These are phyloP conservation scores for Flabesymbios commensalis DNA, from an alignment of 2,888 invertebrate species.

Conservation along the genomic window DNA sequence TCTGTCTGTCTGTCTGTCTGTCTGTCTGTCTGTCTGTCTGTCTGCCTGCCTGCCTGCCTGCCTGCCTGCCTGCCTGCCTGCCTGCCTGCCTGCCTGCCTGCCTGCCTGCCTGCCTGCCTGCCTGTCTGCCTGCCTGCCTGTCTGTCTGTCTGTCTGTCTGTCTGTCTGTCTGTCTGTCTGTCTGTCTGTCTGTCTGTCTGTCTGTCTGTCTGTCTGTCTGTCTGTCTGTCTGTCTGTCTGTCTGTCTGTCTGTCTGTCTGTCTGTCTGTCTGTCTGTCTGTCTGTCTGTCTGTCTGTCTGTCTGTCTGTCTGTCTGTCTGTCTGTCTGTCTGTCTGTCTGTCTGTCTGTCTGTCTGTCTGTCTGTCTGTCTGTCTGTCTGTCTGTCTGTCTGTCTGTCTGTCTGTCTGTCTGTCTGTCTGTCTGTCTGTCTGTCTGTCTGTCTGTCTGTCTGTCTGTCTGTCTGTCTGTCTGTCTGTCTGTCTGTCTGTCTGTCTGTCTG, in stretches of 20 bases:
- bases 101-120: no score
- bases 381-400: neutral
- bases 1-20: neutral
- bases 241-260: neutral
- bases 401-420: neutral
- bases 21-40: no score
- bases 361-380: neutral
- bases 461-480: constrained; percentile 4
- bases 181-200: neutral
- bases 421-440: neutral
- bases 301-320: constrained; percentile 7
- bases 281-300: constrained; percentile 7
- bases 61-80: no score
- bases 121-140: no score
- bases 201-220: neutral
- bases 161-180: neutral
- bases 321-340: constrained; percentile 5
- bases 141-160: no score
- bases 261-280: neutral
- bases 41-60: no score
- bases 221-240: neutral
- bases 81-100: neutral
- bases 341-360: constrained; percentile 1
- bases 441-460: constrained; percentile 1
- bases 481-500: constrained; percentile 11